A percentile compares a stretch with the other conserved stretches of the same genome.
Evolutionary conservation across 2,888 invertebrate genomes (phyloP).

Genomic region (Limenitis camilla): DNA sequence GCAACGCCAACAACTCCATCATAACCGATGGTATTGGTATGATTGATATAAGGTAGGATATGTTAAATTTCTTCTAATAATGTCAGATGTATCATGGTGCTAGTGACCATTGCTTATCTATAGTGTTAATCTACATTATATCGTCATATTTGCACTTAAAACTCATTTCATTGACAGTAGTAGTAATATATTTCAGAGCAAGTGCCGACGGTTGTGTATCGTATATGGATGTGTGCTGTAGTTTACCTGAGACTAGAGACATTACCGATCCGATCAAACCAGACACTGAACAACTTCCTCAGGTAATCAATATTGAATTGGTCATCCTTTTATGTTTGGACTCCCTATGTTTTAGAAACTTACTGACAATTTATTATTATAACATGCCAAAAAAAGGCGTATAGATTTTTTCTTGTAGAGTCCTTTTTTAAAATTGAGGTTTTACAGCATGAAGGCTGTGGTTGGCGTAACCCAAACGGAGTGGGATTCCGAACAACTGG

Average conservation of each 20-base stretch:
- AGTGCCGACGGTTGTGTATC: conserved; percentile 47
- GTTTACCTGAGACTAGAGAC: conserved; percentile 34
- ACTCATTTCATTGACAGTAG: no score
- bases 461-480: conserved; percentile 74
- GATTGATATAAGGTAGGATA: conserved; percentile 81
- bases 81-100: neutral
- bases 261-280: conserved; percentile 46
- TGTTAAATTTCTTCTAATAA: neutral
- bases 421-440: no score
- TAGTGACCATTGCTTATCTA: neutral
- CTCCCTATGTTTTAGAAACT: no score
- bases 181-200: conserved; percentile 39
- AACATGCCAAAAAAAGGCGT: no score
- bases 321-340: no score
- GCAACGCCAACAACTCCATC: conserved; percentile 78
- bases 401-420: no score
- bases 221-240: conserved; percentile 56
- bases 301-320: conserved; percentile 19
- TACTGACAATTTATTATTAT: no score
- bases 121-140: no score
- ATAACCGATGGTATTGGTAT: conserved; percentile 81
- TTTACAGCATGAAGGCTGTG: conserved; percentile 59
- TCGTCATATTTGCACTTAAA: no score
- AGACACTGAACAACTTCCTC: conserved; percentile 32
- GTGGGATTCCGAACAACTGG: conserved; percentile 76